Conservation (phyloP, 2,113 vertebrate genomes). For the Thamnaconus septentrionalis region DNA sequence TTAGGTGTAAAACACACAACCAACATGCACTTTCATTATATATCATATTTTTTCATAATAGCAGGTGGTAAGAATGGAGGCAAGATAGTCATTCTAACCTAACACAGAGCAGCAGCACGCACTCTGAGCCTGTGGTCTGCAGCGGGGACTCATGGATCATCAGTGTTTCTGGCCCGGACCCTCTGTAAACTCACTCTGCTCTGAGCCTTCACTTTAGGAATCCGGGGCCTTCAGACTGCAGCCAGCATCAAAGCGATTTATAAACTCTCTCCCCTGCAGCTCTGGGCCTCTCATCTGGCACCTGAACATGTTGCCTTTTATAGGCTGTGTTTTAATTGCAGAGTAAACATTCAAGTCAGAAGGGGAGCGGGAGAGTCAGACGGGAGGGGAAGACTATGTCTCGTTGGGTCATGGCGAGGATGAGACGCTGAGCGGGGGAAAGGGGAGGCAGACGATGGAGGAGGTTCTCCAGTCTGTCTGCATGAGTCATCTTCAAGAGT, state of each 20-base stretch:
- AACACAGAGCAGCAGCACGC: constrained; percentile 17
- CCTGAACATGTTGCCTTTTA: constrained; percentile 76
- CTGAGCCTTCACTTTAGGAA: constrained; percentile 61
- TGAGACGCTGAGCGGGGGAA: constrained; percentile 3
- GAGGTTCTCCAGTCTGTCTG: constrained; percentile 1
- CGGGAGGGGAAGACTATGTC: constrained; percentile 16
- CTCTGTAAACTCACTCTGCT: constrained; percentile 49
- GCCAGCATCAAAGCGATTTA: constrained; percentile 76
- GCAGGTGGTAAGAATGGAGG: background rate
- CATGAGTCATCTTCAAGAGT: background rate
- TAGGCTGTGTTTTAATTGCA: constrained; percentile 80
- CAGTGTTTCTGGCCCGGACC: constrained; percentile 48
- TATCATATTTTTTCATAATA: constrained; percentile 1
- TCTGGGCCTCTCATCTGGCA: constrained; percentile 60
- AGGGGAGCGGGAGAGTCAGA: constrained; percentile 53
- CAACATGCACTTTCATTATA: no score
- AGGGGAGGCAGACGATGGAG: background rate
- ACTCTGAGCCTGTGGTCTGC: constrained; percentile 30
- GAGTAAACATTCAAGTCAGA: constrained; percentile 73
- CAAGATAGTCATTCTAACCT: constrained; percentile 18
- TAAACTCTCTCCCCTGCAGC: constrained; percentile 54
- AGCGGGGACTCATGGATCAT: constrained; percentile 61
- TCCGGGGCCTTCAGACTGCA: constrained; percentile 60
- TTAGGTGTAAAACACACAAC: no score
- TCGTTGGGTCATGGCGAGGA: constrained; percentile 26